These are phyloP conservation scores for Drosophila austrosaltans DNA, from an alignment of 2,888 invertebrate species.

Conservation along the genomic window DNA sequence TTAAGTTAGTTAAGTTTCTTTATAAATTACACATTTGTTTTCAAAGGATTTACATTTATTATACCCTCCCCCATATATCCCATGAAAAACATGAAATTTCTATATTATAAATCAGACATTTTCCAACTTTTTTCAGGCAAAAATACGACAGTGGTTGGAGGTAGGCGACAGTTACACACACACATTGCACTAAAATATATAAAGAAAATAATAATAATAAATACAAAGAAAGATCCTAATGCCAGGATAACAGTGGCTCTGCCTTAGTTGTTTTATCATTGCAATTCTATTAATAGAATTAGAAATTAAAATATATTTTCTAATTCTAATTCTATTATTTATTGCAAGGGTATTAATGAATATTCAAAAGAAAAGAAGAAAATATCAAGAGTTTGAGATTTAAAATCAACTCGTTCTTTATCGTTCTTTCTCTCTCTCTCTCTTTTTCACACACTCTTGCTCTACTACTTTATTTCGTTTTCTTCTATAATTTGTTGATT, in stretches of 20 bases:
- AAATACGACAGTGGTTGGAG: slow-evolving; percentile 91
- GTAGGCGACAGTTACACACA: slow-evolving; percentile 84
- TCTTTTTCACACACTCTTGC: slow-evolving; percentile 7
- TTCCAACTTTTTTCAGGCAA: slow-evolving; percentile 86
- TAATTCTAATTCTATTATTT: not conserved
- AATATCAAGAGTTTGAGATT: slow-evolving; percentile 42
- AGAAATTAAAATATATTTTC: no score
- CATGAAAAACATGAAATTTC: slow-evolving; percentile 13
- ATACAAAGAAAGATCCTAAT: not conserved
- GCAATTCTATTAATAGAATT: no score
- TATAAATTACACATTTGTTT: no score
- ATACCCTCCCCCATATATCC: no score
- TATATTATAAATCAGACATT: slow-evolving; percentile 38
- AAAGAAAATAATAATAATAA: slow-evolving; percentile 1
- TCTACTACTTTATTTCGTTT: slow-evolving; percentile 10
- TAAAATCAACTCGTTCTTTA: slow-evolving; percentile 42
- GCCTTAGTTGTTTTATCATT: no score
- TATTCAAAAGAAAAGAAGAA: not conserved
- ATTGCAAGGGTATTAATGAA: not conserved
- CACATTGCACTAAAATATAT: slow-evolving; percentile 19
- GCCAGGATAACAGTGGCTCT: no score
- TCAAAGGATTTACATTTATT: no score
- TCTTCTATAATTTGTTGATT: not conserved
- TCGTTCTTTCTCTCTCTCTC: slow-evolving; percentile 24
- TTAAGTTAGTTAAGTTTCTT: no score